Conservation (phyloP, 2,113 vertebrate genomes). For the Oncorhynchus kisutch region DNA sequence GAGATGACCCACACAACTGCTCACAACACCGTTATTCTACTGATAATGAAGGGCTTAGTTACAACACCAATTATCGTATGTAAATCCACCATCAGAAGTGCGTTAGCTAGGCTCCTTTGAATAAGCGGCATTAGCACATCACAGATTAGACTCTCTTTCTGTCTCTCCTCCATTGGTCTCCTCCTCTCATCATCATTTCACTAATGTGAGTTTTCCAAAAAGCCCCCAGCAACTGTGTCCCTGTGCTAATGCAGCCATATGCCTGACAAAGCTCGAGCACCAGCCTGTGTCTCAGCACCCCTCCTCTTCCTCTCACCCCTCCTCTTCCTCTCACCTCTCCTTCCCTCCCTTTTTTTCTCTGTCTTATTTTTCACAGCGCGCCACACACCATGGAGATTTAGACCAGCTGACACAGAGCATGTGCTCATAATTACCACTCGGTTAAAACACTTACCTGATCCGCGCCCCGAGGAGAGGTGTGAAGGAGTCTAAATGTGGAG, state of each 20-base stretch:
- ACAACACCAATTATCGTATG: slow-evolving; percentile 65
- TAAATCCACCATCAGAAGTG: slow-evolving; percentile 54
- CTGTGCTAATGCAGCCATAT: slow-evolving; percentile 24
- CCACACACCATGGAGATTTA: slow-evolving; percentile 50
- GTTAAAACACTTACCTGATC: slow-evolving; percentile 67
- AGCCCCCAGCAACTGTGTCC: slow-evolving; percentile 31
- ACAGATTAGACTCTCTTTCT: slow-evolving; percentile 29
- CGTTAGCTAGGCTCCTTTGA: slow-evolving; percentile 45
- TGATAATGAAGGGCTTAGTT: slow-evolving; percentile 54
- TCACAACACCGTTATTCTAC: slow-evolving; percentile 46
- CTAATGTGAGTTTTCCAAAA: slow-evolving; percentile 45
- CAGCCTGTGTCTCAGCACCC: slow-evolving; percentile 8
- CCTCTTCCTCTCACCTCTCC: background rate
- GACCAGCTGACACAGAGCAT: slow-evolving; percentile 42
- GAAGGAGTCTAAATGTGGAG: slow-evolving; percentile 45
- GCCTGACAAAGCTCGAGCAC: slow-evolving; percentile 28
- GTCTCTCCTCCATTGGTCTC: slow-evolving; percentile 1
- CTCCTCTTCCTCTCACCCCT: background rate
- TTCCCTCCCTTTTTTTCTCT: background rate
- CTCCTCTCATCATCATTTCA: slow-evolving; percentile 29
- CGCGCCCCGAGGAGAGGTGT: slow-evolving; percentile 43
- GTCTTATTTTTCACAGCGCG: background rate
- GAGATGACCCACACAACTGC: slow-evolving; percentile 34
- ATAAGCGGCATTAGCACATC: slow-evolving; percentile 49
- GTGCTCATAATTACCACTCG: slow-evolving; percentile 47